These are phyloP conservation scores for Rhopilema esculentum DNA, from an alignment of 30 jellyfish, hydroid and myxozoan genomes.

Conservation along the genomic window DNA sequence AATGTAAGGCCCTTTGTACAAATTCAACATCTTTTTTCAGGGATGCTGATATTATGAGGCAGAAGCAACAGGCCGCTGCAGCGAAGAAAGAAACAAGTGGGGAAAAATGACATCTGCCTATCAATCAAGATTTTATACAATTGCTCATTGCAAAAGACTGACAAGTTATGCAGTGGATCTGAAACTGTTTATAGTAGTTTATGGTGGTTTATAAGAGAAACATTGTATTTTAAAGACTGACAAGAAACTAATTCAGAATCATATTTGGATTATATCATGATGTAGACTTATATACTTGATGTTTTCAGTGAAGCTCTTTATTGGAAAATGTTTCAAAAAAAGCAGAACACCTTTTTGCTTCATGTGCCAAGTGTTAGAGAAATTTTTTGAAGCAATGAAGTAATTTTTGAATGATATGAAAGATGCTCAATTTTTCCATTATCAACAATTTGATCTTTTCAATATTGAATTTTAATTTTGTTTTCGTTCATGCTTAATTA, in stretches of 20 bases:
- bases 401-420: no score
- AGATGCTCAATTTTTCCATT: no score
- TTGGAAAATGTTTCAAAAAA: no score
- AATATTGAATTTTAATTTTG: no score
- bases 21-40: constrained; percentile 25
- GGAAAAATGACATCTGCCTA: background rate
- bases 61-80: constrained; percentile 83
- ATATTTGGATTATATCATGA: background rate
- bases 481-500: no score
- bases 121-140: background rate
- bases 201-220: background rate
- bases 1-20: no score
- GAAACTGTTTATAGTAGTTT: background rate
- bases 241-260: background rate
- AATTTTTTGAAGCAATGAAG: no score
- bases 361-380: no score
- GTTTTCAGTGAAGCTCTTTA: no score
- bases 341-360: no score
- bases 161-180: background rate
- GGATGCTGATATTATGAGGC: constrained; percentile 92
- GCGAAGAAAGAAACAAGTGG: constrained; percentile 75
- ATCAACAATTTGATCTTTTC: no score
- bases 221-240: background rate
- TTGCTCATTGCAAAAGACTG: background rate
- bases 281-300: background rate